Evolutionary conservation across 2,113 vertebrate genomes (phyloP).

Genomic region (Leucopternis melanops): DNA sequence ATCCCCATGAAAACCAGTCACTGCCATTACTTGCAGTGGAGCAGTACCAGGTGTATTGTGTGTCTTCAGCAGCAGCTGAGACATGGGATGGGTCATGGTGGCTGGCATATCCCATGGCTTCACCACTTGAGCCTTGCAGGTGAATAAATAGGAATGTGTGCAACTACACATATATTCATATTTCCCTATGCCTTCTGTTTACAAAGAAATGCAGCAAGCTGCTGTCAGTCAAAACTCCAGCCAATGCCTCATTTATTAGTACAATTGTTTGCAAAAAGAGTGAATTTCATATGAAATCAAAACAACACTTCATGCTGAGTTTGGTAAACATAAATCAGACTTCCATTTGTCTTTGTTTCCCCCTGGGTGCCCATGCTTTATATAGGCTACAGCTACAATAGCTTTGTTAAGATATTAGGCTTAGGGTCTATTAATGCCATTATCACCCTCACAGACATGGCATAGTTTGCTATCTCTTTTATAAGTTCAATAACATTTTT

Average conservation of each 20-base stretch:
- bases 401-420: not conserved
- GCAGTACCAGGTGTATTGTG: fast-evolving
- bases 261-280: slow-evolving; percentile 22
- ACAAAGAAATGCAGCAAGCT: slow-evolving; percentile 11
- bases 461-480: not conserved
- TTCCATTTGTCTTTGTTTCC: slow-evolving; percentile 29
- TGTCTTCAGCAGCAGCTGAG: not conserved
- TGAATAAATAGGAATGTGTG: not conserved
- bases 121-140: not conserved
- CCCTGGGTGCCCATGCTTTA: not conserved
- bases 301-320: slow-evolving; percentile 3
- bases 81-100: not conserved
- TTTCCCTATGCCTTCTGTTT: not conserved
- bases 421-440: not conserved
- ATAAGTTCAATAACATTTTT: not conserved
- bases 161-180: not conserved
- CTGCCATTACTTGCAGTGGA: not conserved
- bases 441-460: not conserved
- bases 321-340: not conserved
- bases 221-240: slow-evolving; percentile 13
- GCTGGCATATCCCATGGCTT: not conserved
- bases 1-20: not conserved
- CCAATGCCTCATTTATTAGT: slow-evolving; percentile 3
- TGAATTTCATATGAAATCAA: slow-evolving; percentile 21
- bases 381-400: not conserved